Evolutionary conservation across 2,113 vertebrate species (phyloP), one percentile per base, ranked within the genome.

Genomic region (Columba janthina): DNA sequence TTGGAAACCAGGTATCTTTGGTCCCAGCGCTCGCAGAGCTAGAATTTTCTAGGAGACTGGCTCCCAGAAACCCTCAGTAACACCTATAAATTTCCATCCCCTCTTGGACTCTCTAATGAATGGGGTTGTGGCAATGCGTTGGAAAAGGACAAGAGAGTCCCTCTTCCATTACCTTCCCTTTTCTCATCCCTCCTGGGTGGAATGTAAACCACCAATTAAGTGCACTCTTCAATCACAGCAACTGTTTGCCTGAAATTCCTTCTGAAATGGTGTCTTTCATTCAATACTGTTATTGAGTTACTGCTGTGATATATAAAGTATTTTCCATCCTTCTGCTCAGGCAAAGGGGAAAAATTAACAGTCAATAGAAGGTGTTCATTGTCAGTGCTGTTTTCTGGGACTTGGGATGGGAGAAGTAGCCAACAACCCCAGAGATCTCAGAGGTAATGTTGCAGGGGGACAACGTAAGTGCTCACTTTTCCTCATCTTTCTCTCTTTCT

Each of bases 141-240:
- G 32, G 38, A 67, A 80, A 78, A 74, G 32, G 32, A 36, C 16
- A 82, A 51, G 57, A 85, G 36, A 16, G 17, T 89, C 10, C 9
- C 8, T 67, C 17, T 85, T 65, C 48, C 21, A 11, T 44, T 78
- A 40, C 0, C 0, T 38, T 82, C 29, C 7, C 5, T 84, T 58
- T 89, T 69, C 48, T 82, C 50, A 22, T 19, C 15, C 5, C 5
- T 79, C 16, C 46, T 85, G 29, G 7, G 4, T 82, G 56, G 88
- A 79, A 82, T 21, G 26, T 74, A 77, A 87, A 29, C 38, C 42
- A 16, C 31, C 1, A 1, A 31, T 53, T 62, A 75, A 44, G n/a
- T 6, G 22, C 0, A 0, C 15, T 84, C 15, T 75, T 71, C n/a
- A 48, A 58, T 48, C 44, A 67, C 18, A 61, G 26, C 0, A 2